Evolutionary conservation across 2,113 vertebrate genomes (phyloP), one percentile per base, ranked within the genome.

Genomic region (Heterocephalus glaber): DNA sequence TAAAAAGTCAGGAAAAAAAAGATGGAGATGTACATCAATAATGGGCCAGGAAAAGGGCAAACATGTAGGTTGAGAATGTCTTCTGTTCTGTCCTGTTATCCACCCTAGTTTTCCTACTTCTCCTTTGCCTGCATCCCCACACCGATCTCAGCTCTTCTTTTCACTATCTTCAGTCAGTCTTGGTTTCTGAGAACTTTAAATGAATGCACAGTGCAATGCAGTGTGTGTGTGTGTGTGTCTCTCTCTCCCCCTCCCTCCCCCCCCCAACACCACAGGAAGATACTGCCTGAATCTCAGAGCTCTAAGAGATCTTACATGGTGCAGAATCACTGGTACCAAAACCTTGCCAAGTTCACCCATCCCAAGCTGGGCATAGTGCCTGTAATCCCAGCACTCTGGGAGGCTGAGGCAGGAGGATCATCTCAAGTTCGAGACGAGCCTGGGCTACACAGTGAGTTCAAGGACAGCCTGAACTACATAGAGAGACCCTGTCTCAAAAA

Each of bases 311-410:
- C 54, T 49, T 81, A 81, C 80, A 60, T 83, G 68, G 95, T 91
- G 58, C 22, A 94, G 54, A 95, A 91, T 93, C 79, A 93, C 44
- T 90, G 61, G 30, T 92, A 33, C 30, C 61, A 96, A n/a, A 80
- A 88, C 7, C 24, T 60, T 86, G 56, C 16, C 85, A 96, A 88
- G 38, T 58, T 94, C n/a, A 96, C 56, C 66, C n/a, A 86, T 92
- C 16, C 52, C 14, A 76, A 47, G 11, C 24, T 11, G 9, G 70
- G 41, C 12, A 24, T 74, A 22, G 70, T 44, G 2, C 20, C 22
- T 13, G 9, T 24, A 44, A 74, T 44, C 0, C 11, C 41, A 74
- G 38, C 11, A 74, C 41, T 28, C 19, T n/a, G 3, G 38, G 38
- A 74, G 38, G 38, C 38, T 44, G 38, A 72, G 22, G 22, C 22